phyloP scores from a whole-genome alignment of 2,797 vertebrate species.

The Brachymystax lenok region DNA sequence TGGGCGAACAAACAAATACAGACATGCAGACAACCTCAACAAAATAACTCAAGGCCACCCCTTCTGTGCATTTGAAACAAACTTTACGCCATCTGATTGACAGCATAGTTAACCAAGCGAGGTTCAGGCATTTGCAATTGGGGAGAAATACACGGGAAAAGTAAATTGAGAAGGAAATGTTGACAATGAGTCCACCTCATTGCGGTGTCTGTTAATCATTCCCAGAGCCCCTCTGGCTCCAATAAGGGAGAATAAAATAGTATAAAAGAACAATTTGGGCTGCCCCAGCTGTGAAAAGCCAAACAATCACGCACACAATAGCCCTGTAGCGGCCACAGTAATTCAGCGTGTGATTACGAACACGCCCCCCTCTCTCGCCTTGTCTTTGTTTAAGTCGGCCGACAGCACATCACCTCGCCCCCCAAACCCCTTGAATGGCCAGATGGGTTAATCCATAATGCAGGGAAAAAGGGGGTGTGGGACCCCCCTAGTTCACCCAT shows the following conservation, averaged over 20 bases:
- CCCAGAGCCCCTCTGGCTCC: constrained; percentile 77
- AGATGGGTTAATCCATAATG: constrained; percentile 99
- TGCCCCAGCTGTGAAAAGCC: constrained; percentile 85
- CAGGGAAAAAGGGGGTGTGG: constrained; percentile 78
- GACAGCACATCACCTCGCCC: constrained; percentile 65
- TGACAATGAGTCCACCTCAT: constrained; percentile 69
- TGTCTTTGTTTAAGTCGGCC: constrained; percentile 92
- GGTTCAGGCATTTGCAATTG: constrained; percentile 57
- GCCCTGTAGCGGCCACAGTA: constrained; percentile 79
- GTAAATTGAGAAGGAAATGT: constrained; percentile 74
- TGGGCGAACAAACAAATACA: neutral
- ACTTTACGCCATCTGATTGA: constrained; percentile 46
- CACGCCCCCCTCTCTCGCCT: constrained; percentile 89
- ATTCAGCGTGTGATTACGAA: constrained; percentile 88
- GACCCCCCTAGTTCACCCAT: constrained; percentile 65
- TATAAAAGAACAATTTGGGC: constrained; percentile 86
- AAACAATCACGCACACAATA: constrained; percentile 78
- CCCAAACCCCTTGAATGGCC: constrained; percentile 70
- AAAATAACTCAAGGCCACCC: constrained; percentile 18
- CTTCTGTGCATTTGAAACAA: constrained; percentile 59
- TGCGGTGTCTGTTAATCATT: constrained; percentile 80
- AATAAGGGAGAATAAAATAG: constrained; percentile 83
- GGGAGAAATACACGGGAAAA: constrained; percentile 66
- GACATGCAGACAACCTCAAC: neutral
- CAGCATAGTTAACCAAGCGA: constrained; percentile 70